Evolutionary conservation across 2,113 vertebrate genomes (phyloP).

Genomic region (Cariama cristata): DNA sequence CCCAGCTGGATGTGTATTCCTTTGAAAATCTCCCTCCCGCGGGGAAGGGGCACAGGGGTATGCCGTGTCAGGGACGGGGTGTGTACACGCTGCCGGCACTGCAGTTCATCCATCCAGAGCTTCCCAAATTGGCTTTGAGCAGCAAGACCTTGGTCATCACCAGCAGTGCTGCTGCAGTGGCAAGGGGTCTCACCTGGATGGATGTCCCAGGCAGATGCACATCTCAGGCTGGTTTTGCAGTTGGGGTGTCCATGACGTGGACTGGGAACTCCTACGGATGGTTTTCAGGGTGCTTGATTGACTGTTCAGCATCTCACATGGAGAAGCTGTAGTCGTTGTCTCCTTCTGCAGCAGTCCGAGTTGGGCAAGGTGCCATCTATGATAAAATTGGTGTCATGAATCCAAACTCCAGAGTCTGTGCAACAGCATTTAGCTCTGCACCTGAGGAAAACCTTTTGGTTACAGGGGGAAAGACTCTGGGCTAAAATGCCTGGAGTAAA

Average conservation of each 20-base stretch:
- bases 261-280: neutral
- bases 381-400: neutral
- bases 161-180: neutral
- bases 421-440: neutral
- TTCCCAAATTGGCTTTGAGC: neutral
- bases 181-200: neutral
- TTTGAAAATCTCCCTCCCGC: neutral
- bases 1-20: neutral
- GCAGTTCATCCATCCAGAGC: neutral
- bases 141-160: neutral
- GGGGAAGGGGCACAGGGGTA: neutral
- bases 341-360: neutral
- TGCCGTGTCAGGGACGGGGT: accelerated
- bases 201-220: neutral
- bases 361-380: neutral
- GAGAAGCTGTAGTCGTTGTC: neutral
- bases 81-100: neutral
- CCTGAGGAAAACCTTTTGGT: neutral
- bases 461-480: neutral
- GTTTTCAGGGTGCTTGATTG: neutral
- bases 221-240: neutral
- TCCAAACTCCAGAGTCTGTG: neutral
- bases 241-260: neutral
- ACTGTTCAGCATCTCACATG: neutral
- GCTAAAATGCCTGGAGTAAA: neutral